These are phyloP conservation scores for Dunckerocampus dactyliophorus DNA, from an alignment of 2,113 vertebrate species.

Conservation along the genomic window DNA sequence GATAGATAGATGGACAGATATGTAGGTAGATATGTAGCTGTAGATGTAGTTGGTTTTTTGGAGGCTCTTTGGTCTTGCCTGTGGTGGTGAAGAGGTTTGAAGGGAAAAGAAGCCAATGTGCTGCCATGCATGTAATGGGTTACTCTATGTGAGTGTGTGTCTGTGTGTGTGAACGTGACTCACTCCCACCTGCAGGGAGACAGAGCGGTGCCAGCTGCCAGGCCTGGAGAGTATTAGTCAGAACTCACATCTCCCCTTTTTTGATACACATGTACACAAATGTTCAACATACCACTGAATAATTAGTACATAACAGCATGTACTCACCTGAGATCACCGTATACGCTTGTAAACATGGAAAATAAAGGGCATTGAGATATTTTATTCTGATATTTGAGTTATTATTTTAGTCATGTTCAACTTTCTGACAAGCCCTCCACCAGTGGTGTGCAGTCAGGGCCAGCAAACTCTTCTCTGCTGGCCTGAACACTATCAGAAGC, in stretches of 20 bases:
- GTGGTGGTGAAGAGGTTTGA: no score
- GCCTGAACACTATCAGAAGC: no score
- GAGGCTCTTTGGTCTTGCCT: no score
- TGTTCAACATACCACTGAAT: conserved; percentile 46
- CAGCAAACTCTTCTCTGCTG: no score
- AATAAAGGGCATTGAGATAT: not conserved
- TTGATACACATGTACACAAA: conserved; percentile 42
- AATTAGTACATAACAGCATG: conserved; percentile 29
- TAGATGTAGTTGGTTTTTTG: no score
- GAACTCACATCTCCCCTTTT: conserved; percentile 50
- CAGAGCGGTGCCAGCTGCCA: conserved; percentile 61
- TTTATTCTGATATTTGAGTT: not conserved
- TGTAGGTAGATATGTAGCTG: not conserved
- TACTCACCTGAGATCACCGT: not conserved
- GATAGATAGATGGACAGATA: no score
- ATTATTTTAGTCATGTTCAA: no score
- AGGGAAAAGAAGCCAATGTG: no score
- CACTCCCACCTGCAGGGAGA: conserved; percentile 68
- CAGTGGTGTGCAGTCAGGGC: no score
- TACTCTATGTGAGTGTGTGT: conserved; percentile 23
- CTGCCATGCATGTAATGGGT: conserved; percentile 37
- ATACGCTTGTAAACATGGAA: not conserved
- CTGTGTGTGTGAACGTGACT: conserved; percentile 51
- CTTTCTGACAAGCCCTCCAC: no score
- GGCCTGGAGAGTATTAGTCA: conserved; percentile 70